Evolutionary conservation across 2,797 vertebrate species (phyloP).

Genomic region (Saguinus oedipus): DNA sequence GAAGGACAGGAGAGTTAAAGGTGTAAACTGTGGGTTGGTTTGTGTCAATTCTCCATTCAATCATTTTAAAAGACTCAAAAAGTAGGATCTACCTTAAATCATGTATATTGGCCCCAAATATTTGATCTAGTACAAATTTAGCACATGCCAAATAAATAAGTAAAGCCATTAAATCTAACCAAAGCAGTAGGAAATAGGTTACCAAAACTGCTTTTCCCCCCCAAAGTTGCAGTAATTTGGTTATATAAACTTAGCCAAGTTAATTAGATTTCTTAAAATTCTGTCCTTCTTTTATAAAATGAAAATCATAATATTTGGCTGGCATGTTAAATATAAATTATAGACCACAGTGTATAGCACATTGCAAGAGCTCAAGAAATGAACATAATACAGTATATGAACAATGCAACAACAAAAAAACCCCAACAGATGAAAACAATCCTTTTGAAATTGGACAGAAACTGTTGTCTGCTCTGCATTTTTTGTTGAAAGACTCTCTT

Average conservation of each 20-base stretch:
- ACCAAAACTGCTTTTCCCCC: background rate
- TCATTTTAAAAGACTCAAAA: background rate
- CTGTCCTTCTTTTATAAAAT: background rate
- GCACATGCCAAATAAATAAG: background rate
- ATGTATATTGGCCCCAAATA: background rate
- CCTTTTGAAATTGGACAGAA: background rate
- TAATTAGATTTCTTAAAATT: background rate
- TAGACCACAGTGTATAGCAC: background rate
- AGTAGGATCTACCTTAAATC: background rate
- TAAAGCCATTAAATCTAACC: background rate
- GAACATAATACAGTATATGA: background rate
- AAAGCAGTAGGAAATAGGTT: background rate
- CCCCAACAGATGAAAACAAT: background rate
- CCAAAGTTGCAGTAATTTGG: background rate
- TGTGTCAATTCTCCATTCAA: background rate
- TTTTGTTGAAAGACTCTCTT: background rate
- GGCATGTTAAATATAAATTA: background rate
- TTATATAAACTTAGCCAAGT: background rate
- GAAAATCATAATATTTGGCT: background rate
- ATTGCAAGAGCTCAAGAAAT: background rate
- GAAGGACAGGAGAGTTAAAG: background rate
- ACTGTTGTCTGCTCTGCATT: background rate
- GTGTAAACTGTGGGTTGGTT: background rate
- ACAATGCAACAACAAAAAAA: background rate
- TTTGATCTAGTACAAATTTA: background rate